phyloP scores from a whole-genome alignment of 1,140 invertebrate species.

The Gerris buenoi region DNA sequence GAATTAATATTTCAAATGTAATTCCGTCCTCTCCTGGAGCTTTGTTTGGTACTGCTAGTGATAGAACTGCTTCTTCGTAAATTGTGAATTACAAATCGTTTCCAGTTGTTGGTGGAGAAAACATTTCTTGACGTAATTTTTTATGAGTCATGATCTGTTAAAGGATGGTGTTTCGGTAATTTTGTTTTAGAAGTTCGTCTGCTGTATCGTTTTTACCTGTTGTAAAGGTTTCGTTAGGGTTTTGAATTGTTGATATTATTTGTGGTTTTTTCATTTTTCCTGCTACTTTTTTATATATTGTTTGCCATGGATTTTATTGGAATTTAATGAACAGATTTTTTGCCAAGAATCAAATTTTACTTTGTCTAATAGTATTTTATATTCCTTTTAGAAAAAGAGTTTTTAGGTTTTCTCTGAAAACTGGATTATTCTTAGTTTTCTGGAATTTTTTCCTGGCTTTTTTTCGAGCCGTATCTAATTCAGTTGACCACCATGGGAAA shows the following conservation, averaged over 20 bases:
- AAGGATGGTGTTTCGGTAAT: background rate
- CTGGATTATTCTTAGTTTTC: background rate
- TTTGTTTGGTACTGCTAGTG: background rate
- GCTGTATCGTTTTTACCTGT: background rate
- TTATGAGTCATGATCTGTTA: background rate
- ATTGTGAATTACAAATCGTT: background rate
- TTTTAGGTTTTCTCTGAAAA: background rate
- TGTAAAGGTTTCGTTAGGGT: background rate
- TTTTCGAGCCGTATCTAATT: background rate
- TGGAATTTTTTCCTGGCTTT: background rate
- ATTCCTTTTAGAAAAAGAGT: background rate
- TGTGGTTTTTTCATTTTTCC: background rate
- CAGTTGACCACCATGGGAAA: background rate
- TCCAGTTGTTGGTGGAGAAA: background rate
- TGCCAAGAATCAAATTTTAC: background rate
- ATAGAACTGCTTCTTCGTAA: background rate
- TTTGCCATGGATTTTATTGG: background rate
- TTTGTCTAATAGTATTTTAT: background rate
- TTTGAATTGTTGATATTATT: background rate
- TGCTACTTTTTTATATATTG: background rate
- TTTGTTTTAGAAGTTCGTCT: background rate
- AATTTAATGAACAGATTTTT: background rate
- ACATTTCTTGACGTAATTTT: background rate
- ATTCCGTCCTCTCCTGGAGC: constrained; percentile 4
- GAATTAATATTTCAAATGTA: background rate